A percentile compares a stretch with the other conserved stretches of the same genome.
Conservation (phyloP, 2,888 invertebrate species). For the Epiblema foenella region DNA sequence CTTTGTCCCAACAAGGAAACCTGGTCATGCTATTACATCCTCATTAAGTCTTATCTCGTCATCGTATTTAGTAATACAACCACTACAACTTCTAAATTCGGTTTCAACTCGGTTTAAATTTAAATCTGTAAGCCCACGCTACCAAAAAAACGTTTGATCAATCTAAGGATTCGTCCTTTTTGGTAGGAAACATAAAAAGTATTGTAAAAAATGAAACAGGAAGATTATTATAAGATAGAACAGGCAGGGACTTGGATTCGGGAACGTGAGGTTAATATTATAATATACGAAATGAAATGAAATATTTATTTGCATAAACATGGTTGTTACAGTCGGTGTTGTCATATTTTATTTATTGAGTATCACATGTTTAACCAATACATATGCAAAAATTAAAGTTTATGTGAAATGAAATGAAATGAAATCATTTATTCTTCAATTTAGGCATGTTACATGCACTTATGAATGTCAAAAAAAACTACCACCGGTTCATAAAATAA, state of each 20-base stretch:
- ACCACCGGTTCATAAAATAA: too few relatives aligned
- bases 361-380: too few relatives aligned
- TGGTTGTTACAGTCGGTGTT: too few relatives aligned
- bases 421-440: too few relatives aligned
- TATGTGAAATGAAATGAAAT: too few relatives aligned
- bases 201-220: conserved; percentile 35
- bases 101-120: conserved; percentile 6
- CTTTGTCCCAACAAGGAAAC: not conserved
- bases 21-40: not conserved
- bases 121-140: conserved; percentile 27
- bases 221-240: conserved; percentile 24
- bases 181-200: conserved; percentile 40
- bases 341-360: too few relatives aligned
- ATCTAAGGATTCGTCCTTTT: conserved; percentile 24
- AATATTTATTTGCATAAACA: too few relatives aligned
- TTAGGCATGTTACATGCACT: too few relatives aligned
- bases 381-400: too few relatives aligned
- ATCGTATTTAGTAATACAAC: conserved; percentile 39
- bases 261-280: not conserved
- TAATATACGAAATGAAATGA: too few relatives aligned
- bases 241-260: conserved; percentile 11
- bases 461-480: too few relatives aligned
- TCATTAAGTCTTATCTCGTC: conserved; percentile 22
- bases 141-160: conserved; percentile 24
- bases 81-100: not conserved